phyloP scores from a whole-genome alignment of 2,888 invertebrate species.

The Clepsis dumicolana region DNA sequence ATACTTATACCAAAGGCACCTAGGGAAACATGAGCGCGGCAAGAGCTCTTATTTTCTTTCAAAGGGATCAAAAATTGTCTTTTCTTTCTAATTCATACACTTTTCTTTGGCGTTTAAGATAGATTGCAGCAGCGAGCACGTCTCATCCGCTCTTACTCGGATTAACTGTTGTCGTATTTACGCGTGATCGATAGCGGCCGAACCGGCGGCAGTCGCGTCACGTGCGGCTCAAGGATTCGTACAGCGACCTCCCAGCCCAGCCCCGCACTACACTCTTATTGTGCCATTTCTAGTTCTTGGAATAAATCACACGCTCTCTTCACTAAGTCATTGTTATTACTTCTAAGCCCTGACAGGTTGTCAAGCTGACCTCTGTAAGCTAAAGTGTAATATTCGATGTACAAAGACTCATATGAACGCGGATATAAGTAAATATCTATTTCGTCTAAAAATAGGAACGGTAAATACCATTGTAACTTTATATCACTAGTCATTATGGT shows the following conservation, averaged over 20 bases:
- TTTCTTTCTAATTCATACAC: not conserved
- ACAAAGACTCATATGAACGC: no score
- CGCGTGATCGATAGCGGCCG: constrained; percentile 65
- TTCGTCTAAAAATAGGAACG: no score
- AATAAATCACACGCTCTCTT: not conserved
- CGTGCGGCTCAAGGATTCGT: constrained; percentile 70
- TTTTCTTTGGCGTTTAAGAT: constrained; percentile 46
- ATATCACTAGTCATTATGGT: not conserved
- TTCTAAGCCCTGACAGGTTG: not conserved
- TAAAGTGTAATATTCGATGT: not conserved
- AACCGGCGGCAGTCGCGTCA: constrained; percentile 64
- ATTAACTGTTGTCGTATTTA: constrained; percentile 66
- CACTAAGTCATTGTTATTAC: not conserved
- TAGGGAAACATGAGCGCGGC: not conserved
- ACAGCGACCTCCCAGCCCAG: constrained; percentile 57
- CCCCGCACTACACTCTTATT: constrained; percentile 25
- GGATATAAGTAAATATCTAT: no score
- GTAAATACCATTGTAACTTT: not conserved
- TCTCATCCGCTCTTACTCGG: constrained; percentile 49
- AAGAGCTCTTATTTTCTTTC: not conserved
- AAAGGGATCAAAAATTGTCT: not conserved
- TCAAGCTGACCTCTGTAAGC: not conserved
- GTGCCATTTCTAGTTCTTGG: constrained; percentile 26
- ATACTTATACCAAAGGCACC: not conserved
- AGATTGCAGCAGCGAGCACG: constrained; percentile 49